Evolutionary conservation across 64 coral and sea anemone genomes (phyloP).

Genomic region (Hydrozoanthus tunicans): DNA sequence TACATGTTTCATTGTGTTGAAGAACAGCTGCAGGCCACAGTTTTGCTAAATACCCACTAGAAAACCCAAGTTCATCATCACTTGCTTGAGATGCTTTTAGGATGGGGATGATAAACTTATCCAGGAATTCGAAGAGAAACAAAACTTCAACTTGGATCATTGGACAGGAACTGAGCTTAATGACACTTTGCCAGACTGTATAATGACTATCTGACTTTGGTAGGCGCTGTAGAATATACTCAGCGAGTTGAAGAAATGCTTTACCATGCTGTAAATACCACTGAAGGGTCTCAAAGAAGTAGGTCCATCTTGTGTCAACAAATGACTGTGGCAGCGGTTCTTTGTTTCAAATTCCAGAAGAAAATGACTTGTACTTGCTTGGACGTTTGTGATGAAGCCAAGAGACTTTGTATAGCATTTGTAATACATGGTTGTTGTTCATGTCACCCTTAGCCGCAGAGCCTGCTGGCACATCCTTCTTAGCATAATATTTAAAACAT

Average conservation of each 20-base stretch:
- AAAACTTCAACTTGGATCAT: constrained; percentile 13
- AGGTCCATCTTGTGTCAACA: constrained; percentile 19
- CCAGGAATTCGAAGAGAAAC: background rate
- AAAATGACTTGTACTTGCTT: too few species aligned
- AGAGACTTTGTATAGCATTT: too few species aligned
- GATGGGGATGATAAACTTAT: background rate
- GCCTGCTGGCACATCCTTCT: constrained; percentile 34
- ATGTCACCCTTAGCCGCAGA: constrained; percentile 25
- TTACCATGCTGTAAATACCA: constrained; percentile 23
- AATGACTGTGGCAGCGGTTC: background rate
- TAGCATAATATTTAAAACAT: constrained; percentile 28
- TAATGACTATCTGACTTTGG: background rate
- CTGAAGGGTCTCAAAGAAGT: background rate
- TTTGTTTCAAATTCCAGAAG: too few species aligned
- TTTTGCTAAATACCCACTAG: constrained; percentile 25
- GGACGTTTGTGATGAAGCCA: too few species aligned
- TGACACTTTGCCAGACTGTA: background rate
- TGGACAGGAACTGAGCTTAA: constrained; percentile 2
- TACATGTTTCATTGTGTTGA: constrained; percentile 18
- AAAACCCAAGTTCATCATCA: constrained; percentile 36
- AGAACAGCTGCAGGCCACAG: constrained; percentile 36
- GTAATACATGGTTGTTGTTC: background rate
- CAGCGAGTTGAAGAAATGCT: constrained; percentile 1
- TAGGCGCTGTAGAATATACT: background rate
- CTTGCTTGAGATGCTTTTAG: constrained; percentile 17